A percentile compares a stretch with the other conserved stretches of the same genome.
Conservation (phyloP, 2,888 invertebrate species). For the Athetis lepigone region DNA sequence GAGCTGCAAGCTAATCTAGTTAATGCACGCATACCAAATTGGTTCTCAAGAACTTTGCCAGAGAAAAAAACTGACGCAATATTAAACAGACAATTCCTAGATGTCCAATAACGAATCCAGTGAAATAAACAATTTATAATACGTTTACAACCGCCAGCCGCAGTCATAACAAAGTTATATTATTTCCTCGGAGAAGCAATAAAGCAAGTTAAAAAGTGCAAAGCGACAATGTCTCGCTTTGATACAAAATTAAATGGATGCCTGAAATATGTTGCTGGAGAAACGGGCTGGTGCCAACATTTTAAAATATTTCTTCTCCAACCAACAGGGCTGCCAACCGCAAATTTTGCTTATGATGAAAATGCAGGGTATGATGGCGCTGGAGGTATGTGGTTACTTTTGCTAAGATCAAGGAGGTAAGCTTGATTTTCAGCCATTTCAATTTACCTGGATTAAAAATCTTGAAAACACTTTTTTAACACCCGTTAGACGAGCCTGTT, state of each 20-base stretch:
- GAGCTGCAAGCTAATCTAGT: background rate
- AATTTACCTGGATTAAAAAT: background rate
- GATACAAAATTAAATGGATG: constrained; percentile 62
- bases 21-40: background rate
- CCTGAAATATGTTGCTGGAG: constrained; percentile 58
- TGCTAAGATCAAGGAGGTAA: background rate
- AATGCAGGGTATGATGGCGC: constrained; percentile 19
- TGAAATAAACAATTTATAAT: constrained; percentile 43
- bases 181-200: constrained; percentile 50
- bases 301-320: constrained; percentile 56
- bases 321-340: constrained; percentile 48
- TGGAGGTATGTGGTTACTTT: constrained; percentile 1
- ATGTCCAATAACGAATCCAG: constrained; percentile 21
- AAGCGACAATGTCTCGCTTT: constrained; percentile 49
- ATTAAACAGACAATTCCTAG: constrained; percentile 12
- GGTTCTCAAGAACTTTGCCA: background rate
- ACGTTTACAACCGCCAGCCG: constrained; percentile 39
- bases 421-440: background rate
- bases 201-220: constrained; percentile 56
- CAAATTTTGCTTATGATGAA: constrained; percentile 2
- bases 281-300: constrained; percentile 52
- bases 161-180: constrained; percentile 48
- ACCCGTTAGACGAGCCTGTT: too few species aligned
- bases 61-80: background rate
- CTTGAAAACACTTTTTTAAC: background rate